These are phyloP conservation scores for Tyrophagus putrescentiae DNA, from an alignment of 1,140 invertebrate genomes.

Conservation along the genomic window DNA sequence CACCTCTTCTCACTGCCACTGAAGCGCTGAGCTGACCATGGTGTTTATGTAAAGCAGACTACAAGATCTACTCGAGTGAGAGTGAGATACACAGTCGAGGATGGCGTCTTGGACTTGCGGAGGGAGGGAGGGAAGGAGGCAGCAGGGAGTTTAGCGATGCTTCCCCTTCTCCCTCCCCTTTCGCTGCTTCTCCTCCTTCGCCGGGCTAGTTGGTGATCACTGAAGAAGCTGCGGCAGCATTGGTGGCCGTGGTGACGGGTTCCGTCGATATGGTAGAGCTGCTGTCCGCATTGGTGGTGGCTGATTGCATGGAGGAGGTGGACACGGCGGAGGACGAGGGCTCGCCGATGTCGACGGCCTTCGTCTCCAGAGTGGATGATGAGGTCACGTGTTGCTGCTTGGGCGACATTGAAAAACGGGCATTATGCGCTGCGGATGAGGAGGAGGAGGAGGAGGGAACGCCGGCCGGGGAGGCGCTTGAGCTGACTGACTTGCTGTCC, in stretches of 20 bases:
- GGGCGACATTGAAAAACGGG: background rate
- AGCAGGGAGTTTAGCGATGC: too few relatives aligned
- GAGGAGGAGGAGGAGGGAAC: background rate
- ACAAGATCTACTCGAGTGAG: too few relatives aligned
- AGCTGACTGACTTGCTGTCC: background rate
- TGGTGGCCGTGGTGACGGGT: background rate
- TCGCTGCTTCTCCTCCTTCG: too few relatives aligned
- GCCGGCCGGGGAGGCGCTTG: background rate
- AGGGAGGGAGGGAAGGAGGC: too few relatives aligned
- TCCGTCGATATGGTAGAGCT: background rate
- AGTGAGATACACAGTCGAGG: too few relatives aligned
- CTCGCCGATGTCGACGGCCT: background rate
- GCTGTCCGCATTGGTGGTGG: background rate
- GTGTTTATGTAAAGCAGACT: too few relatives aligned
- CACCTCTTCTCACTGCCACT: too few relatives aligned
- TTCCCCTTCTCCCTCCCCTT: too few relatives aligned
- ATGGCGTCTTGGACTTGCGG: too few relatives aligned
- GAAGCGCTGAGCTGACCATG: too few relatives aligned
- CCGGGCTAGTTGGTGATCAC: too few relatives aligned
- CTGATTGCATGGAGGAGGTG: background rate
- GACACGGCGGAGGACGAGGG: background rate
- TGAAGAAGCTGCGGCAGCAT: background rate
- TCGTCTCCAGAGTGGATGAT: background rate
- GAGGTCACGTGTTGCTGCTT: background rate
- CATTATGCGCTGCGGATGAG: slow-evolving; percentile 7